phyloP scores from a whole-genome alignment of 2,113 vertebrate species.

The Nycticryphes semicollaris region DNA sequence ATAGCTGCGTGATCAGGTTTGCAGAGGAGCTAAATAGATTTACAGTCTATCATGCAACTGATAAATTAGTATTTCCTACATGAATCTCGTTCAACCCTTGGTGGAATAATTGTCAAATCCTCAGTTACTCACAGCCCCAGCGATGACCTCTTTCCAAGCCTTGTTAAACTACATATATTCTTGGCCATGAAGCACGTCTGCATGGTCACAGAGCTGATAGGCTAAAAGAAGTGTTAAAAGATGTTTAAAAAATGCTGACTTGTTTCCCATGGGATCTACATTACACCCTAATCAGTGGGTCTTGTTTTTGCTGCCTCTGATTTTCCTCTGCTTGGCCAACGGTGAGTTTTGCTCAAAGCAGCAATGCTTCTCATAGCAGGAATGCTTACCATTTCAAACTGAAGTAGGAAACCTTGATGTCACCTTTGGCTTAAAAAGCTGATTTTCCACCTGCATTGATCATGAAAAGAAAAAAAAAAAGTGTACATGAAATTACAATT shows the following conservation, averaged over 20 bases:
- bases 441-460: not conserved
- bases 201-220: not conserved
- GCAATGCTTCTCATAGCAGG: not conserved
- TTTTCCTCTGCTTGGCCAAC: not conserved
- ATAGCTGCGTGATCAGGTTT: not conserved
- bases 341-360: not conserved
- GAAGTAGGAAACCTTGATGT: not conserved
- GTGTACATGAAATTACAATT: not conserved
- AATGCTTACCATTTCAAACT: not conserved
- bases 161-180: not conserved
- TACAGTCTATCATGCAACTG: not conserved
- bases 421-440: not conserved
- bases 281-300: not conserved
- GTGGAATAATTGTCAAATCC: not conserved
- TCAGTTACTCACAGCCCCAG: not conserved
- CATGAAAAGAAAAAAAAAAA: not conserved
- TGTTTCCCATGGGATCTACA: not conserved
- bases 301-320: not conserved
- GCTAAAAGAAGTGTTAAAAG: too few species aligned
- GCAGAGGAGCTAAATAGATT: not conserved
- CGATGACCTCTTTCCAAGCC: not conserved
- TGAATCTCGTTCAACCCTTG: not conserved
- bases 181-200: not conserved
- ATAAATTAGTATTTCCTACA: not conserved
- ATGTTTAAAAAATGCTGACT: not conserved